These are phyloP conservation scores for Peromyscus aztecus DNA, from an alignment of 2,797 vertebrate genomes.

Conservation along the genomic window DNA sequence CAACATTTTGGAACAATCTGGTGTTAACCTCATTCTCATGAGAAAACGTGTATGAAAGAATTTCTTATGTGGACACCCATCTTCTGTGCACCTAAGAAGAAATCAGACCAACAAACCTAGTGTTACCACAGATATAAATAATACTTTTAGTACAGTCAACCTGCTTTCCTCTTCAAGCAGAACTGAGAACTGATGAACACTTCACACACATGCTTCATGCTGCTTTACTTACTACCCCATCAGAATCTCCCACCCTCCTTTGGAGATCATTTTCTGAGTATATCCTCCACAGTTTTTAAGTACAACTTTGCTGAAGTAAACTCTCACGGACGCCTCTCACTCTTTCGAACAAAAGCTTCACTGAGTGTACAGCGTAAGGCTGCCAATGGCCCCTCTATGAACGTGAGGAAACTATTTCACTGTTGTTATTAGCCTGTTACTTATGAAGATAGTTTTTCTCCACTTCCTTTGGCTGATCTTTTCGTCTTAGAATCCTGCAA, in stretches of 20 bases:
- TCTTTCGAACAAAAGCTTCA: constrained; percentile 15
- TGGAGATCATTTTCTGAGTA: neutral
- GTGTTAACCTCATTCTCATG: constrained; percentile 98
- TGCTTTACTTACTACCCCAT: constrained; percentile 23
- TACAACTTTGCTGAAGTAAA: constrained; percentile 36
- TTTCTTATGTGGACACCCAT: constrained; percentile 99
- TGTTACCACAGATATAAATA: constrained; percentile 59
- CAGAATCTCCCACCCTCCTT: neutral
- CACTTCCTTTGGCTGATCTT: neutral
- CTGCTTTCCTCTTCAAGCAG: constrained; percentile 12
- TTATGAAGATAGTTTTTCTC: neutral
- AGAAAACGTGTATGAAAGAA: constrained; percentile 99
- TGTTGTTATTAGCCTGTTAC: neutral
- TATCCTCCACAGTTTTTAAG: constrained; percentile 32
- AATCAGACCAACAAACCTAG: constrained; percentile 69
- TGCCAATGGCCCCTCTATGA: constrained; percentile 19
- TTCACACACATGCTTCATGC: neutral
- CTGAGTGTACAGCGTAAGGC: neutral
- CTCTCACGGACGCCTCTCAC: constrained; percentile 5
- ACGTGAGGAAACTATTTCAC: neutral
- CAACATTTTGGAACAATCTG: constrained; percentile 99
- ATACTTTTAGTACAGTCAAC: neutral
- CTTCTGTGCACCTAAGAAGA: constrained; percentile 95
- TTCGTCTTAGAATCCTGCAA: constrained; percentile 36
- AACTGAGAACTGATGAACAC: constrained; percentile 3